Base-by-base conservation (phyloP, 2,888 invertebrate species). In the Caenorhabditis wallacei region DNA sequence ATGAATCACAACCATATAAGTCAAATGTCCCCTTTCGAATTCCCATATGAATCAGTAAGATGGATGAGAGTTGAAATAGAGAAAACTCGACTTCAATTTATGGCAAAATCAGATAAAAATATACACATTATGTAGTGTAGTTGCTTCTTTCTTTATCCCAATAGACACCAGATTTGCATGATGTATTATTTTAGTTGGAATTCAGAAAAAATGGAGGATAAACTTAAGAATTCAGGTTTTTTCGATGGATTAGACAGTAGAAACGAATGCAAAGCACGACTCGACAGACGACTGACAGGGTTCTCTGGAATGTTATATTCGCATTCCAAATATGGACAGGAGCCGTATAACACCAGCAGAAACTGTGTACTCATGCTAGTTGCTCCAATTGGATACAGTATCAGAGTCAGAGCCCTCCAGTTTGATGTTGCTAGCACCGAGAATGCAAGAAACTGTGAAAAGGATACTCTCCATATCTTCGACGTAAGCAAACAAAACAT, bases 321-420 rank as follows among this genome's bases (percentile, higher is more conserved):
- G 0, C 88, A 88, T 30, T 82, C 85, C 0, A 74, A 71, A 54
- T 88, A 86, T 61, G 87, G 86, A 3, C 66, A 82, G 51, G 82
- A 82, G 13, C 75, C 83, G 0, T 88, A 88, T 63, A 88, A 88
- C 46, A 70, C 85, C 1, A 82, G 83, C 24, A 57, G 83, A 22
- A 88, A 88, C 81, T 88, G 88, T 54, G 84, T 88, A 18, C 66
- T 87, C 37, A 85, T 86, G 83, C 68, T 88, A 1, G 82, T 86
- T 0, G 88, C 84, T 13, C 88, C 88, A 7, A 74, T 86, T 11
- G 88, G 88, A 3, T 88, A 88, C 66, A 78, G 78, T 10, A 85
- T 88, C 22, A 82, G 87, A 1, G 76, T 88, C 24, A 72, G 79
- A 69, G 85, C 84, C 0, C 26, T 88, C 26, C 80, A 84, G 35